Evolutionary conservation across 92 coral and sea anemone species (phyloP).

Genomic region (Siderastrea siderea): DNA sequence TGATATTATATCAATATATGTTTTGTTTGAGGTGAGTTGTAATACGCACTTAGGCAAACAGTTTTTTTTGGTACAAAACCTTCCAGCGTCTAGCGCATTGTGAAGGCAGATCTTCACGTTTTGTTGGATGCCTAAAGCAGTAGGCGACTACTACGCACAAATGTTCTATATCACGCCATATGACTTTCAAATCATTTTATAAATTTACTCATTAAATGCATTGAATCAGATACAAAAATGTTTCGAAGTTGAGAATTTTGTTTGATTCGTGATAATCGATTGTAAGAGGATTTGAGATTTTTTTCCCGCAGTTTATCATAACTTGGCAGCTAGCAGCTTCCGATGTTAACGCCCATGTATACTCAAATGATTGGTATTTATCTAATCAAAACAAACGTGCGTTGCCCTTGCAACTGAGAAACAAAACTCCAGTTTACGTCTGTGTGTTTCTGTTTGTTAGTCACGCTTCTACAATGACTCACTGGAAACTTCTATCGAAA

Average conservation of each 20-base stretch:
- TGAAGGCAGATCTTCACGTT: background rate
- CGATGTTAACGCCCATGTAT: background rate
- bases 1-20: background rate
- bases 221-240: background rate
- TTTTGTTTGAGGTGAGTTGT: background rate
- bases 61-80: background rate
- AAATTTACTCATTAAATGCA: too few relatives aligned
- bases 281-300: background rate
- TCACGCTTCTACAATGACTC: too few relatives aligned
- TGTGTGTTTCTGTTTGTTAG: too few relatives aligned
- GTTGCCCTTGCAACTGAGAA: background rate
- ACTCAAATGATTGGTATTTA: background rate
- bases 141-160: background rate
- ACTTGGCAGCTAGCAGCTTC: background rate
- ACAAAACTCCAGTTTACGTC: background rate
- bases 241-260: background rate
- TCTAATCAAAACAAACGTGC: conserved; percentile 16
- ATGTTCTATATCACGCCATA: background rate
- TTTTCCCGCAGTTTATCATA: background rate
- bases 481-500: too few relatives aligned
- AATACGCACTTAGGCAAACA: conserved; percentile 15
- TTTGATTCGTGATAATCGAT: background rate
- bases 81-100: background rate
- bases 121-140: background rate
- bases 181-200: background rate